A percentile compares a stretch with the other conserved stretches of the same genome.
Evolutionary conservation across 2,888 invertebrate species (phyloP).

Genomic region (Plagodis dolabraria): DNA sequence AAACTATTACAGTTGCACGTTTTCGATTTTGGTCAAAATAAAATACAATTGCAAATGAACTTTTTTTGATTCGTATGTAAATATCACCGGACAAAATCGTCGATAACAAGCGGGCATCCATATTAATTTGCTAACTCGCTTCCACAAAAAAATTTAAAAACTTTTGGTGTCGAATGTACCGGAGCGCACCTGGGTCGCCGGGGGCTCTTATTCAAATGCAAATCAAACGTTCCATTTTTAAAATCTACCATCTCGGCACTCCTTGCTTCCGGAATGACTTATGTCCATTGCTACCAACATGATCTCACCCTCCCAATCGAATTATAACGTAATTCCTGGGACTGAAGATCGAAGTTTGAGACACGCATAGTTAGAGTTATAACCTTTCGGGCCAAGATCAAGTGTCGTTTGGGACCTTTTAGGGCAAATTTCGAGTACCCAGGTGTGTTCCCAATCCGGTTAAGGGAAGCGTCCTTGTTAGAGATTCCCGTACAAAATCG

Average conservation of each 20-base stretch:
- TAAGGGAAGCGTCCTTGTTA: constrained; percentile 84
- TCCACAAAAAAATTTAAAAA: constrained; percentile 52
- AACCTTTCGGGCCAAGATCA: constrained; percentile 43
- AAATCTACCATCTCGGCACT: constrained; percentile 83
- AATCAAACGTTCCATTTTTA: constrained; percentile 86
- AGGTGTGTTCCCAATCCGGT: constrained; percentile 85
- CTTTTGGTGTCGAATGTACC: constrained; percentile 72
- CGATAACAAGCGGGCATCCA: constrained; percentile 71
- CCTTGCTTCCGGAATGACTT: constrained; percentile 82
- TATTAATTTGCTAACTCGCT: constrained; percentile 61
- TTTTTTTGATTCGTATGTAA: constrained; percentile 56
- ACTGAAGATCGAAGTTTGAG: constrained; percentile 39
- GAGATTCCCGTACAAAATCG: constrained; percentile 81
- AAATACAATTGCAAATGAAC: constrained; percentile 34
- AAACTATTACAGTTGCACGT: too few relatives aligned
- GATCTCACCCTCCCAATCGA: constrained; percentile 41
- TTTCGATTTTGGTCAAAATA: constrained; percentile 8
- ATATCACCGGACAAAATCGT: constrained; percentile 51
- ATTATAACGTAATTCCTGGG: constrained; percentile 42
- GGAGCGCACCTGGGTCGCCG: constrained; percentile 81
- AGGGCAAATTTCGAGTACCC: constrained; percentile 82
- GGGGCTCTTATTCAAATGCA: constrained; percentile 85
- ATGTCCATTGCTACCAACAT: constrained; percentile 73
- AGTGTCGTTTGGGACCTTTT: constrained; percentile 82
- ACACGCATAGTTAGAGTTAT: constrained; percentile 41